Base-by-base conservation (phyloP, 2,888 invertebrate genomes). In the Ochlodes sylvanus region DNA sequence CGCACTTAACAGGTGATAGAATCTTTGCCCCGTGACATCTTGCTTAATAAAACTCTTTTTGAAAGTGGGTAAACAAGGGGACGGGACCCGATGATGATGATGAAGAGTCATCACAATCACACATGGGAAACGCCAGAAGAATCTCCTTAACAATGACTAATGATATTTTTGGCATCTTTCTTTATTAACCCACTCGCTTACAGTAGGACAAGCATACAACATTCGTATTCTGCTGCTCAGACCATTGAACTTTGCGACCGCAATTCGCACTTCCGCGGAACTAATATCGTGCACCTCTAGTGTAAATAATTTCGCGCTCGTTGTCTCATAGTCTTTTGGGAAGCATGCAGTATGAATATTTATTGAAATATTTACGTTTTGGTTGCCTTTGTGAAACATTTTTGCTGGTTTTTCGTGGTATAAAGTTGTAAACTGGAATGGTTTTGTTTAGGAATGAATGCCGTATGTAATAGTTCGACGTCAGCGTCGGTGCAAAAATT, bases 221-320 rank as follows among this genome's bases (percentile, higher is more conserved):
- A 64, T 52, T 65, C 79, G 78, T 79, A 77, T 77, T 75, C 77
- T 38, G 73, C 63, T 55, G 69, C 80, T 78, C 82, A 74, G 87
- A 77, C 79, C 80, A 76, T 76, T 83, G 84, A 83, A 83, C 80
- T 83, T 79, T 77, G 80, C 75, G 79, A 80, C 75, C 77, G 75
- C 74, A 79, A 78, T 82, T 82, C 81, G 75, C 79, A 75, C 79
- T 79, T 80, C 74, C 75, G 75, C 73, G 76, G 78, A 84, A 85
- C 84, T 87, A 86, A 84, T 87, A 87, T 84, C 77, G 79, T 79
- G 79, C 62, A 65, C 57, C 50, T 38, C 52, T 66, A 60, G 55
- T 65, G 63, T 68, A 64, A 66, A 72, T 66, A 42, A n/a, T 64
- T 7, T 21, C 52, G 9, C 64, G 47, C 56, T 63, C 42, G 14